phyloP scores from a whole-genome alignment of 1,140 invertebrate genomes.

The Leptinotarsa defecta region DNA sequence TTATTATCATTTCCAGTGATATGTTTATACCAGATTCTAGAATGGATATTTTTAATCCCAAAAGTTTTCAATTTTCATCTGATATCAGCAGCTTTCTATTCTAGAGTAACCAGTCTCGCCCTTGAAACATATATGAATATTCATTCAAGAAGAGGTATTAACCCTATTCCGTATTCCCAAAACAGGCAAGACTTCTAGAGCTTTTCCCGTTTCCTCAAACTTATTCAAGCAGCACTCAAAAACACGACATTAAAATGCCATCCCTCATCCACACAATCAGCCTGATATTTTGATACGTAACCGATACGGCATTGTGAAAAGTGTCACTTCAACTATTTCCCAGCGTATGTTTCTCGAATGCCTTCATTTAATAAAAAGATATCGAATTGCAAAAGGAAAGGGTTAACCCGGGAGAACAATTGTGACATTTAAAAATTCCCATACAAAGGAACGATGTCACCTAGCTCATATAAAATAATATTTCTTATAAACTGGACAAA shows the following conservation, averaged over 20 bases:
- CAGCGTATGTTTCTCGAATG: slow-evolving; percentile 7
- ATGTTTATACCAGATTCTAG: too few relatives aligned
- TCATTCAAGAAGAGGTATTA: too few relatives aligned
- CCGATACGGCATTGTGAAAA: slow-evolving; percentile 15
- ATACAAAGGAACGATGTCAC: not conserved
- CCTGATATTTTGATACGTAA: slow-evolving; percentile 24
- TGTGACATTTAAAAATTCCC: slow-evolving; percentile 1
- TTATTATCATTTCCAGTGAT: too few relatives aligned
- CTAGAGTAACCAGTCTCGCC: too few relatives aligned
- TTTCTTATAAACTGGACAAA: slow-evolving; percentile 10
- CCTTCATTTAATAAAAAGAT: slow-evolving; percentile 16
- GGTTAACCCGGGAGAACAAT: slow-evolving; percentile 12
- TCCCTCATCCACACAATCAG: slow-evolving; percentile 16
- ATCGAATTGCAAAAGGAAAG: slow-evolving; percentile 21
- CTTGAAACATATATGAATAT: too few relatives aligned
- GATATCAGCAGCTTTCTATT: too few relatives aligned
- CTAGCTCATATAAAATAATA: not conserved
- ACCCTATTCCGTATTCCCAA: too few relatives aligned
- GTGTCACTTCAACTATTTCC: not conserved
- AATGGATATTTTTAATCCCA: too few relatives aligned
- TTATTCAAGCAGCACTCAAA: not conserved
- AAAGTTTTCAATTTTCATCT: too few relatives aligned
- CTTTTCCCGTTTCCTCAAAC: not conserved
- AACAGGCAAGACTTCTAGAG: too few relatives aligned
- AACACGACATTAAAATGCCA: slow-evolving; percentile 15